phyloP scores from a whole-genome alignment of 2,113 vertebrate genomes.

The Zosterops japonicus region DNA sequence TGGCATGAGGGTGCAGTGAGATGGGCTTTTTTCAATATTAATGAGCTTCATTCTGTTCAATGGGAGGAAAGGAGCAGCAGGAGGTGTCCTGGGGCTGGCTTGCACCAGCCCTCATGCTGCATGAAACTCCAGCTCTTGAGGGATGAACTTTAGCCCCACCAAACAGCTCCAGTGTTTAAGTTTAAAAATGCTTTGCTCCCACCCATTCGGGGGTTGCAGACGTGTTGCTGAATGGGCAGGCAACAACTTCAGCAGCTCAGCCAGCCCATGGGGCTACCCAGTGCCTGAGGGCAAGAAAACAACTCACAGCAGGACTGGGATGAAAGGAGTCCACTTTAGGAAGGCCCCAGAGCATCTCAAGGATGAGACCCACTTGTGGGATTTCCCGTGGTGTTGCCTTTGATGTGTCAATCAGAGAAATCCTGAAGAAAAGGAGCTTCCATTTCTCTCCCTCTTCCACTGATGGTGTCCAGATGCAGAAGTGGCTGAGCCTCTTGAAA shows the following conservation, averaged over 20 bases:
- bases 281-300: neutral
- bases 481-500: neutral
- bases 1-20: neutral
- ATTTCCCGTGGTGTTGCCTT: rapidly evolving
- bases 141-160: neutral
- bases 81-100: neutral
- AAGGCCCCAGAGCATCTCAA: neutral
- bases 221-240: too few relatives aligned
- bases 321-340: neutral
- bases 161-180: neutral
- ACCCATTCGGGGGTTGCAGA: rapidly evolving
- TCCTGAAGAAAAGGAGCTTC: neutral
- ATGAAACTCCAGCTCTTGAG: neutral
- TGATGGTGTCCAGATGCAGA: neutral
- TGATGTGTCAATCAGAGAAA: neutral
- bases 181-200: neutral
- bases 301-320: neutral
- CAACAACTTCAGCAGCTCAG: neutral
- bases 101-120: rapidly evolving
- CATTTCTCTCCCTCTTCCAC: neutral
- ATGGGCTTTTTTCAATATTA: neutral
- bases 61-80: neutral
- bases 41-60: neutral
- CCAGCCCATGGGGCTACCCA: rapidly evolving
- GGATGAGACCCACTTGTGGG: neutral